Percentiles rank a stretch among this genome's conserved stretches.
phyloP scores from a whole-genome alignment of 2,113 vertebrate species.

The Ochotona curzoniae region DNA sequence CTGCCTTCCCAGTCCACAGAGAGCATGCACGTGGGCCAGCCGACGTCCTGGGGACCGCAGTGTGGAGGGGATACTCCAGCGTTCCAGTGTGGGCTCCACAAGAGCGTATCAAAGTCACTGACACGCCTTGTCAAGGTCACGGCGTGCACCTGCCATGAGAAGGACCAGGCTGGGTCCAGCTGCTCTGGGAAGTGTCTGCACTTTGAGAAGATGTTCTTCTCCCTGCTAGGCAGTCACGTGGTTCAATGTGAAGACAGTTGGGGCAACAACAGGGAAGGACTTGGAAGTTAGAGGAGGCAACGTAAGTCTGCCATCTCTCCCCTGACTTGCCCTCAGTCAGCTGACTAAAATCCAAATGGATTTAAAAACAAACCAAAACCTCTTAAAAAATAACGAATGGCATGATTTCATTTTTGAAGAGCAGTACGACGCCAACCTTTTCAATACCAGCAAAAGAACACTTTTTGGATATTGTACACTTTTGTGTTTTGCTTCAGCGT shows the following conservation, averaged over 20 bases:
- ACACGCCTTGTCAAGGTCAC: too few relatives aligned
- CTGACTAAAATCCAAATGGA: not conserved
- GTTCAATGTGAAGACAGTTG: not conserved
- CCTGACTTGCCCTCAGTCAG: not conserved
- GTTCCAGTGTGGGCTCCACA: too few relatives aligned
- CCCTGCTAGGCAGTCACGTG: not conserved
- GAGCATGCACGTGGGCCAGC: too few relatives aligned
- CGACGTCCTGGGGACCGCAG: too few relatives aligned
- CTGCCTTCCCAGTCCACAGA: too few relatives aligned
- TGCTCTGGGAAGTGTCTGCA: not conserved
- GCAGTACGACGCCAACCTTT: not conserved
- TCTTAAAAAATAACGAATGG: not conserved
- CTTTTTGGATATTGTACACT: accelerated
- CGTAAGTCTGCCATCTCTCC: not conserved
- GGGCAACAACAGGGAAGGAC: not conserved
- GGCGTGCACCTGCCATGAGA: too few relatives aligned
- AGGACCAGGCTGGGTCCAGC: not conserved
- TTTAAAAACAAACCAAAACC: not conserved
- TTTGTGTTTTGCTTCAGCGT: not conserved
- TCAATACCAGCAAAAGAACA: not conserved
- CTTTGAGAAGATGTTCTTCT: too few relatives aligned
- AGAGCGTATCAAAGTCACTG: too few relatives aligned
- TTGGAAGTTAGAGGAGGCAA: not conserved
- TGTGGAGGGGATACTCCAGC: too few relatives aligned
- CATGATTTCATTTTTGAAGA: not conserved